These are phyloP conservation scores for Amazonetta brasiliensis DNA, from an alignment of 2,797 vertebrate species.

Conservation along the genomic window DNA sequence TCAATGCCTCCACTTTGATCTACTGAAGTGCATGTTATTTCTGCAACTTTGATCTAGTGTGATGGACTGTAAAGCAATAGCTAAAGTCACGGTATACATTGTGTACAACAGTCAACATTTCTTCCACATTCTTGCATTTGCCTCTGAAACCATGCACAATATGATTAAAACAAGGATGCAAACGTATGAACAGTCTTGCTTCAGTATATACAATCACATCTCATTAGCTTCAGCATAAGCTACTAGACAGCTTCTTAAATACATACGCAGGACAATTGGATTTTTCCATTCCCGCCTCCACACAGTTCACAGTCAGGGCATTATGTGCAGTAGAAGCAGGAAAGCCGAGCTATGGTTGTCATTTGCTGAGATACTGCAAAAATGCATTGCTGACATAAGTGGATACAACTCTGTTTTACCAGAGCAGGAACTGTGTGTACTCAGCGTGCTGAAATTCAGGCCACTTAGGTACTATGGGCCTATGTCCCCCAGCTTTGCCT, in stretches of 20 bases:
- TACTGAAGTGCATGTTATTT: slow-evolving; percentile 18
- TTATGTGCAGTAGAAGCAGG: not conserved
- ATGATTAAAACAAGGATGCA: slow-evolving; percentile 24
- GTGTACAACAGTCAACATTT: slow-evolving; percentile 1
- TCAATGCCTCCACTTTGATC: slow-evolving; percentile 44
- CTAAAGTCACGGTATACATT: slow-evolving; percentile 19
- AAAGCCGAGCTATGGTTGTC: slow-evolving; percentile 25
- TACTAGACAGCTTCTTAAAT: slow-evolving; percentile 37
- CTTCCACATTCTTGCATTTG: slow-evolving; percentile 40
- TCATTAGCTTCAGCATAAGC: not conserved
- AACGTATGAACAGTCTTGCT: slow-evolving; percentile 12
- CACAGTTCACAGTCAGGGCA: not conserved
- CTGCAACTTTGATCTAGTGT: slow-evolving; percentile 12
- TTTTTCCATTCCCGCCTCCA: slow-evolving; percentile 48
- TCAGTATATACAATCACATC: slow-evolving; percentile 31
- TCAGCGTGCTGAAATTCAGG: not conserved
- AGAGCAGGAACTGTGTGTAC: not conserved
- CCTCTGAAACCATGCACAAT: not conserved
- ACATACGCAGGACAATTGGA: not conserved
- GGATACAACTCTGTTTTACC: slow-evolving; percentile 12
- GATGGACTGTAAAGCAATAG: slow-evolving; percentile 52
- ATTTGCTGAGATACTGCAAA: slow-evolving; percentile 59
- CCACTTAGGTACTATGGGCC: not conserved
- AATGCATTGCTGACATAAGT: slow-evolving; percentile 50
- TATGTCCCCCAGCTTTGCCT: not conserved